Conservation (phyloP, 2,113 vertebrate species). For the Caracal caracal region DNA sequence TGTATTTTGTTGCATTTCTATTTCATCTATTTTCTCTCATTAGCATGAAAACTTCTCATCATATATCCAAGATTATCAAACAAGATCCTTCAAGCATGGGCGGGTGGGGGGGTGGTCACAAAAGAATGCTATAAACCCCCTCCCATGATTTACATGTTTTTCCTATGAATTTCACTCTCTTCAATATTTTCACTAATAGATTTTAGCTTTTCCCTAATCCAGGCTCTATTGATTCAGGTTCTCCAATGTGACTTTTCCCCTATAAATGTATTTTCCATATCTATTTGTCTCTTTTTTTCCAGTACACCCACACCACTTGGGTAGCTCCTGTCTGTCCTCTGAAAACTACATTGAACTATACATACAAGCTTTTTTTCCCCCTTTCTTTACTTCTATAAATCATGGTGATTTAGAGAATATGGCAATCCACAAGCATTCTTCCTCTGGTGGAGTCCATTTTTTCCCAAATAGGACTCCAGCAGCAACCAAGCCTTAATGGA, state of each 20-base stretch:
- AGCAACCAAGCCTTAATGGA: background rate
- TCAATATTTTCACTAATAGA: background rate
- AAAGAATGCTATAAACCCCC: background rate
- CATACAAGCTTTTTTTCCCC: background rate
- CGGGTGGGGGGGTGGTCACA: background rate
- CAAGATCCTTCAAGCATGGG: background rate
- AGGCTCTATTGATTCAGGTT: background rate
- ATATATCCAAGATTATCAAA: background rate
- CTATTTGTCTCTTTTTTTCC: slow-evolving; percentile 9
- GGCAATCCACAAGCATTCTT: background rate
- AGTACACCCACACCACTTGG: background rate
- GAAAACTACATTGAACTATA: background rate
- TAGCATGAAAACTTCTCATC: background rate
- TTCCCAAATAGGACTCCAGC: background rate
- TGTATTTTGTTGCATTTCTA: background rate
- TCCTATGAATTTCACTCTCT: background rate
- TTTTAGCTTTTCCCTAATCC: background rate
- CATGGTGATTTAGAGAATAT: slow-evolving; percentile 36
- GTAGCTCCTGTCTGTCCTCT: background rate
- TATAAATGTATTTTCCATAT: background rate
- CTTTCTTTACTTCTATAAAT: slow-evolving; percentile 23
- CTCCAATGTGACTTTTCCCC: background rate
- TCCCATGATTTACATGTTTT: background rate
- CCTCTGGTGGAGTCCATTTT: background rate
- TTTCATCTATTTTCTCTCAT: background rate